Evolutionary conservation across 2,113 vertebrate genomes (phyloP).

Genomic region (Emydocephalus ijimae): DNA sequence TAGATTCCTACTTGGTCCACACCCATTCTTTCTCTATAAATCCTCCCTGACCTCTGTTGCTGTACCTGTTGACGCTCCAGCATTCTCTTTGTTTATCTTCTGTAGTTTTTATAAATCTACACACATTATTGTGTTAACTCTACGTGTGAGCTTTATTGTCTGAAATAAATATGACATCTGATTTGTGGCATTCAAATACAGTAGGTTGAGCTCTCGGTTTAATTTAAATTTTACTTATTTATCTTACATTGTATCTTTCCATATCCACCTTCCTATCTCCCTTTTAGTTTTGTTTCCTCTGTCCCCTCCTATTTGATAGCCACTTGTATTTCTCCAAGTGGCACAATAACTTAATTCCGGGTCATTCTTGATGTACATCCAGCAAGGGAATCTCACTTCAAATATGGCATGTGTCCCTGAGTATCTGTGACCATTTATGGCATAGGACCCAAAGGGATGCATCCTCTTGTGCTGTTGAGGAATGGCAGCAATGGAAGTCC

Average conservation of each 20-base stretch:
- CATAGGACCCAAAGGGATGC: not conserved
- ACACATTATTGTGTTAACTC: not conserved
- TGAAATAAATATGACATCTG: not conserved
- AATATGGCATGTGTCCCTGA: not conserved
- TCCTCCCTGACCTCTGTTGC: not conserved
- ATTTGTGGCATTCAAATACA: not conserved
- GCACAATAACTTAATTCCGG: not conserved
- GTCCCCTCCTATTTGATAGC: not conserved
- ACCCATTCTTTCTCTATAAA: not conserved
- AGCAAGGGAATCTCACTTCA: not conserved
- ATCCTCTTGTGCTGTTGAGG: not conserved
- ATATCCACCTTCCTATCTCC: not conserved
- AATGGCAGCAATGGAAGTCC: not conserved
- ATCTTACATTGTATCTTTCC: not conserved
- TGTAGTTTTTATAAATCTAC: not conserved
- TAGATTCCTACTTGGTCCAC: not conserved
- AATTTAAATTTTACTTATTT: not conserved
- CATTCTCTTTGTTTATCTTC: not conserved
- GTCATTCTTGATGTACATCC: not conserved
- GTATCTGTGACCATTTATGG: not conserved
- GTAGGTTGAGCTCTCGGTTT: not conserved
- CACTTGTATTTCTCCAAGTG: not conserved
- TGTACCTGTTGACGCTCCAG: not conserved
- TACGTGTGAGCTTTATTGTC: not conserved
- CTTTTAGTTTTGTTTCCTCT: not conserved